These are phyloP conservation scores for Calcarius lapponicus DNA, from an alignment of 2,797 vertebrate genomes.

Conservation along the genomic window DNA sequence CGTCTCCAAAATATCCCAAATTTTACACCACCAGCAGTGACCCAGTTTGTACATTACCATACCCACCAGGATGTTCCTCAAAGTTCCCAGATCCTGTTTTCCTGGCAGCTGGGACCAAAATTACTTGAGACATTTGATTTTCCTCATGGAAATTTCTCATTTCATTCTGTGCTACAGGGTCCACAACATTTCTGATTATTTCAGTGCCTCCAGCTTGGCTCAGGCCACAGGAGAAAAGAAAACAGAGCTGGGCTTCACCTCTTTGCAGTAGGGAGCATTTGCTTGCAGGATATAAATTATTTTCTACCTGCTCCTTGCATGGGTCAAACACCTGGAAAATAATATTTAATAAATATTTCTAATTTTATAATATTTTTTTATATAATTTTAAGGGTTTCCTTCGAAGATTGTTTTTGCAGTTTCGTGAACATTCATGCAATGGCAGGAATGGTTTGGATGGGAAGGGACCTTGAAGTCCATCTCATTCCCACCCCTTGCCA, in stretches of 20 bases:
- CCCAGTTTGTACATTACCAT: background rate
- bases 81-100: background rate
- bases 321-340: background rate
- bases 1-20: background rate
- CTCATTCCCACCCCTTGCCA: background rate
- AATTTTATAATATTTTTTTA: too few species aligned
- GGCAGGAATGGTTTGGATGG: background rate
- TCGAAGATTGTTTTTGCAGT: background rate
- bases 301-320: background rate
- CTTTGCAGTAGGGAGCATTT: background rate
- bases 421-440: background rate
- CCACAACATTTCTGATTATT: background rate
- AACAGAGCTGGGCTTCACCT: background rate
- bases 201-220: background rate
- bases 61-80: background rate
- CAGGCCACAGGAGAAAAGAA: background rate
- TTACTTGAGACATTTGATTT: background rate
- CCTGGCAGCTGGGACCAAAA: background rate
- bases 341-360: background rate
- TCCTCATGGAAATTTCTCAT: background rate
- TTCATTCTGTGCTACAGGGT: background rate
- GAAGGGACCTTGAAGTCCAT: background rate
- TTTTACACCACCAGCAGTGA: background rate
- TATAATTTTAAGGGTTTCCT: background rate
- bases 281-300: background rate